Conservation (phyloP, 2,888 invertebrate genomes). For the Aspidiotus rigidus region DNA sequence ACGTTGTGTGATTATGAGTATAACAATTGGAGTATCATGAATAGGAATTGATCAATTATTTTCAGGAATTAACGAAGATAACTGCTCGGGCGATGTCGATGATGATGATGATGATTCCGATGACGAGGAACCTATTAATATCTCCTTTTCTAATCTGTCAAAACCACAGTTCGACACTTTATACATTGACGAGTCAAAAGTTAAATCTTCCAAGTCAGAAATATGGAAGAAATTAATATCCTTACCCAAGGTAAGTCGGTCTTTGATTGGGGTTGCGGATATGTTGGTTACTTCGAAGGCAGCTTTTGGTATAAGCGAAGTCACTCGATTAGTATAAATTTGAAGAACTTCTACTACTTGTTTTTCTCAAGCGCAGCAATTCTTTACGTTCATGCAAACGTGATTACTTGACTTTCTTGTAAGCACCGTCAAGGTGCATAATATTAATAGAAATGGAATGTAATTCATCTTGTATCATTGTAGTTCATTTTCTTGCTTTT, state of each 20-base stretch:
- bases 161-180: slow-evolving; percentile 21
- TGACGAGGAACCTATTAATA: slow-evolving; percentile 24
- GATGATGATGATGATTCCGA: slow-evolving; percentile 28
- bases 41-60: neutral
- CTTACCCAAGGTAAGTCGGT: neutral
- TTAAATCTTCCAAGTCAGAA: neutral
- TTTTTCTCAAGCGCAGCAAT: too few species aligned
- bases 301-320: too few species aligned
- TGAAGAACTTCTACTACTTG: too few species aligned
- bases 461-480: too few species aligned
- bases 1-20: slow-evolving; percentile 25
- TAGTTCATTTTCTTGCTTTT: neutral
- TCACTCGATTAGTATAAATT: too few species aligned
- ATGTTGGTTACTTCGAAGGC: too few species aligned
- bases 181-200: neutral
- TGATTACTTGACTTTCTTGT: too few species aligned
- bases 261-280: too few species aligned
- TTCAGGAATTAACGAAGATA: too few species aligned
- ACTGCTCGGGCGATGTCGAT: neutral
- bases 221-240: neutral
- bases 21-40: slow-evolving; percentile 20
- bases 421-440: too few species aligned
- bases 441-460: too few species aligned
- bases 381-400: too few species aligned
- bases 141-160: slow-evolving; percentile 29